phyloP scores from a whole-genome alignment of 2,797 vertebrate species.

The Avahi laniger region DNA sequence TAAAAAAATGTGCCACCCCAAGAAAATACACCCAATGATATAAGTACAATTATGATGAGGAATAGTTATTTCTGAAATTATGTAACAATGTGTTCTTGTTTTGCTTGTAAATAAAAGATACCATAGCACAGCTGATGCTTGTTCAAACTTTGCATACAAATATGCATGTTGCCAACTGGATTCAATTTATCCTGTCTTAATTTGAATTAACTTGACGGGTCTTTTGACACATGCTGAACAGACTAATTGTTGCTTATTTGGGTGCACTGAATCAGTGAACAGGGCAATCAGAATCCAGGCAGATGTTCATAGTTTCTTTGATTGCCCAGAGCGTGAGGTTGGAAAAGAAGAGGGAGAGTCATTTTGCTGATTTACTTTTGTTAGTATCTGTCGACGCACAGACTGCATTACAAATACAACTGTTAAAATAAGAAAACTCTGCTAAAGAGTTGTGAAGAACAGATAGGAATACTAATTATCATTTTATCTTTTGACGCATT shows the following conservation, averaged over 20 bases:
- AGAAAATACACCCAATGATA: background rate
- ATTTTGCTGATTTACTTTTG: conserved; percentile 82
- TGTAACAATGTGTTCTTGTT: conserved; percentile 48
- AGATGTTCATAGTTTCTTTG: conserved; percentile 84
- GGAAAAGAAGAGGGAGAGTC: conserved; percentile 69
- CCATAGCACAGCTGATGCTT: conserved; percentile 70
- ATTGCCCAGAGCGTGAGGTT: conserved; percentile 79
- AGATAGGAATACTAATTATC: conserved; percentile 39
- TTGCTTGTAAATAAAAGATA: conserved; percentile 80
- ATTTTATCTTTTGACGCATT: background rate
- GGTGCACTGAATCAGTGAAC: conserved; percentile 78
- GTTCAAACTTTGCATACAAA: conserved; percentile 79
- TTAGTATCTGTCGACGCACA: conserved; percentile 75
- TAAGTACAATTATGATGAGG: conserved; percentile 50
- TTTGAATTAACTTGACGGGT: conserved; percentile 84
- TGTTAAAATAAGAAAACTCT: conserved; percentile 64
- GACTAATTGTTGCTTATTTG: conserved; percentile 85
- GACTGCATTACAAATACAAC: conserved; percentile 60
- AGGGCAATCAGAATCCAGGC: conserved; percentile 80
- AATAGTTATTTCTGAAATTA: conserved; percentile 66
- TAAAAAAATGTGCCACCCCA: background rate
- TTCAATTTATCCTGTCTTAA: conserved; percentile 85
- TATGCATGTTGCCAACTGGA: conserved; percentile 79
- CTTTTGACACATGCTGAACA: conserved; percentile 83
- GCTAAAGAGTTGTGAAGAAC: conserved; percentile 1